Base-by-base conservation (phyloP, 2,888 invertebrate genomes). In the Trachelus iudaicus region DNA sequence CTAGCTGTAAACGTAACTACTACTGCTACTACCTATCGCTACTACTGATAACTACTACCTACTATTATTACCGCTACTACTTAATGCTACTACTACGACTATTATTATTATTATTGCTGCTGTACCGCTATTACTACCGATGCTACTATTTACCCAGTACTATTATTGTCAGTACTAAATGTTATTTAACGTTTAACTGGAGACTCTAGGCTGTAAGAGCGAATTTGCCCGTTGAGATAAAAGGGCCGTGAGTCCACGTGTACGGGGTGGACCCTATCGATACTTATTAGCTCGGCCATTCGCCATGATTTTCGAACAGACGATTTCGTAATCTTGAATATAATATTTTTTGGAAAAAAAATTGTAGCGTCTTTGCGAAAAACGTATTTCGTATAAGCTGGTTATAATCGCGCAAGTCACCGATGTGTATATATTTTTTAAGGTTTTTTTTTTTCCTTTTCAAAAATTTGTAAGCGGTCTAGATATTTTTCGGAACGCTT, bases 1-100 rank as follows among this genome's bases (percentile, higher is more conserved):
- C 23, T 56, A 56, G 56, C 23, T 56, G 56, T 56, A 56, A 56
- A 56, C 56, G 23, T 56, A 56, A 56, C 56, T 83, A 82, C 84
- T 83, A 85, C 83, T 84, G 85, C 85, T 83, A 85, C 77, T 79
- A 79, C 56, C 56, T 56, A 56, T 56, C 15, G 56, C 23, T 56
- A 23, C 56, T 56, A 56, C 56, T 56, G 56, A 23, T 56, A 56
- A 23, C 6, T 56, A 56, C 56, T 56, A 56, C 23, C 56, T 56
- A 56, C 23, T 56, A 56, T 56, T 56, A 56, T 15, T 56, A 56
- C 56, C 56, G 56, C 9, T 56, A 56, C 23, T 56, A 56, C 56
- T 56, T 56, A 56, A 56, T 56, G 23, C 56, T 56, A 56, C 56
- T 56, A 9, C 56, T 56, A 56, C 23, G 23, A 56, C 56, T 56